Evolutionary conservation across 2,888 invertebrate genomes (phyloP), one percentile per base, ranked within the genome.

Genomic region (Andrena chrysosceles): DNA sequence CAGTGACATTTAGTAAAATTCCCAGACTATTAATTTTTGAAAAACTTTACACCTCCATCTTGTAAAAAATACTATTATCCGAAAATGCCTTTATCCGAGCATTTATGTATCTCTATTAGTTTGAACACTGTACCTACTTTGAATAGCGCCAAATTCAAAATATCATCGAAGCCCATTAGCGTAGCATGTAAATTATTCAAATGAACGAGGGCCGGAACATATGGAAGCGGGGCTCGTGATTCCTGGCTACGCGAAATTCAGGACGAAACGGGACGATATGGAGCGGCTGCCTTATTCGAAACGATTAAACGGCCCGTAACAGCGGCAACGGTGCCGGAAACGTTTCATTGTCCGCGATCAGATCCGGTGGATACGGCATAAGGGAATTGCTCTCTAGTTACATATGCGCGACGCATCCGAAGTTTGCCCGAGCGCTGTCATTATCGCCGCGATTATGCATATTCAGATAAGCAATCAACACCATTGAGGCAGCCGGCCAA

Each of bases 381-480:
- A 88, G 88, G 85, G 87, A 88, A 88, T 86, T 86, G 81, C 81
- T 75, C 87, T 85, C 87, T 82, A 76, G 85, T 85, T 87, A 85
- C 78, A 78, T 88, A 86, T 88, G 88, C 88, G 77, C 82, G 62
- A 62, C 72, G 80, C 83, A 86, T 81, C 78, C 88, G 77, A 83
- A 74, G 77, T 84, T 87, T 85, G 75, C 68, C 66, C 83, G 77
- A 73, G 78, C 80, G 79, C 77, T 81, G 85, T 81, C 86, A 85
- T 88, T 88, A 88, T 87, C 83, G 77, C 67, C 71, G 33, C 85
- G 85, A 88, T 88, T 88, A 86, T 88, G 88, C 88, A 88, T 88
- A 88, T 88, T 88, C 88, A 78, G 83, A 88, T 86, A 88, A 88
- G 88, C 88, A 88, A 88, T 88, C 88, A 88, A 86, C 88, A 88